These are phyloP conservation scores for Euclidia mi DNA, from an alignment of 2,888 invertebrate species.

Conservation along the genomic window DNA sequence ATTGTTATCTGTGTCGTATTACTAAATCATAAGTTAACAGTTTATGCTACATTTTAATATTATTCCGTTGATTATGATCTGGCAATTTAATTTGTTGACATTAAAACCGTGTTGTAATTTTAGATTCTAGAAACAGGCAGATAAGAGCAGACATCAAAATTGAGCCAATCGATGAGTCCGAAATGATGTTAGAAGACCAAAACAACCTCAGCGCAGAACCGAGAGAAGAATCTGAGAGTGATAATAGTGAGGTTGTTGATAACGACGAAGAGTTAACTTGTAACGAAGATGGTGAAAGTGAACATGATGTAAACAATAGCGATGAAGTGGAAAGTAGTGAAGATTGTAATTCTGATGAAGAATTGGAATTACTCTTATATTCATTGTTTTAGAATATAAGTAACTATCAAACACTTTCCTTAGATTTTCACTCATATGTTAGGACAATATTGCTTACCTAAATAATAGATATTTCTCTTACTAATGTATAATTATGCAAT, in stretches of 20 bases:
- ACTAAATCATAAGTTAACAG: too few relatives aligned
- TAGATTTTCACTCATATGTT: too few relatives aligned
- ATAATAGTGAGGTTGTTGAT: background rate
- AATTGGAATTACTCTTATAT: conserved; percentile 3
- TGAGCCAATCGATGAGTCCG: background rate
- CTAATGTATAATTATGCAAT: too few relatives aligned
- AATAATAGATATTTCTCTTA: too few relatives aligned
- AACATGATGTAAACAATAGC: too few relatives aligned
- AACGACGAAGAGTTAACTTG: background rate
- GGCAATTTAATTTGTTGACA: too few relatives aligned
- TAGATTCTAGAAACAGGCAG: background rate
- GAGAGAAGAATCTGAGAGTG: conserved; percentile 1
- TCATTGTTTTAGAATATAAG: background rate
- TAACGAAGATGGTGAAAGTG: background rate
- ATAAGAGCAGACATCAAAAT: background rate
- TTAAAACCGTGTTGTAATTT: background rate
- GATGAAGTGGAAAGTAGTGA: background rate
- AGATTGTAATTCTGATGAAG: conserved; percentile 1
- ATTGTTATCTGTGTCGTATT: too few relatives aligned
- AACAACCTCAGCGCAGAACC: background rate
- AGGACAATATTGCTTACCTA: too few relatives aligned
- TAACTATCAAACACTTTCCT: too few relatives aligned
- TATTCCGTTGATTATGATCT: too few relatives aligned
- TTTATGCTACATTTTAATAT: too few relatives aligned
- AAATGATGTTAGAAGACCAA: background rate